phyloP scores from a whole-genome alignment of 2,888 invertebrate genomes.

The Bimastos eiseni region DNA sequence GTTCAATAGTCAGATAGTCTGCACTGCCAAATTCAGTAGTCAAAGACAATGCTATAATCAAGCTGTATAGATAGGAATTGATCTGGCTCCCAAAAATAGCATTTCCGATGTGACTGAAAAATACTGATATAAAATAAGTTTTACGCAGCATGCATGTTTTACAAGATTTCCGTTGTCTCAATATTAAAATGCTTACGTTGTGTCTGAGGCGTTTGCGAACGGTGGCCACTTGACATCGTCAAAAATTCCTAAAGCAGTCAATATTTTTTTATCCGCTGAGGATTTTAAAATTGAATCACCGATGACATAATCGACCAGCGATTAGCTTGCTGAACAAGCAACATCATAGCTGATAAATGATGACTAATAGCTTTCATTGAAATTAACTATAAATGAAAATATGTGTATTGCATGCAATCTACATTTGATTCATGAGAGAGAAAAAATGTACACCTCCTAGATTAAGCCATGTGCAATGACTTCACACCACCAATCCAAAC shows the following conservation, averaged over 20 bases:
- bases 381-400: background rate
- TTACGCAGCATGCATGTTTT: background rate
- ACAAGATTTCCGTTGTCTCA: background rate
- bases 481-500: too few relatives aligned
- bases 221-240: conserved; percentile 25
- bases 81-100: too few relatives aligned
- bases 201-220: conserved; percentile 29
- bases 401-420: background rate
- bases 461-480: too few relatives aligned
- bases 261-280: background rate
- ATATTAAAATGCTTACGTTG: conserved; percentile 30
- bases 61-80: too few relatives aligned
- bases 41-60: too few relatives aligned
- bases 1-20: too few relatives aligned
- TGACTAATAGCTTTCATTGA: background rate
- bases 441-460: background rate
- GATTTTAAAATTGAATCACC: background rate
- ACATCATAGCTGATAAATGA: background rate
- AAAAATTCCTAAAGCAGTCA: background rate
- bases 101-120: too few relatives aligned
- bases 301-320: background rate
- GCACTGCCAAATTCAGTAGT: too few relatives aligned
- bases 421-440: background rate
- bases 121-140: background rate
- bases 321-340: background rate